Conservation (phyloP, 2,113 vertebrate species). For the Neotragus pygmaeus region DNA sequence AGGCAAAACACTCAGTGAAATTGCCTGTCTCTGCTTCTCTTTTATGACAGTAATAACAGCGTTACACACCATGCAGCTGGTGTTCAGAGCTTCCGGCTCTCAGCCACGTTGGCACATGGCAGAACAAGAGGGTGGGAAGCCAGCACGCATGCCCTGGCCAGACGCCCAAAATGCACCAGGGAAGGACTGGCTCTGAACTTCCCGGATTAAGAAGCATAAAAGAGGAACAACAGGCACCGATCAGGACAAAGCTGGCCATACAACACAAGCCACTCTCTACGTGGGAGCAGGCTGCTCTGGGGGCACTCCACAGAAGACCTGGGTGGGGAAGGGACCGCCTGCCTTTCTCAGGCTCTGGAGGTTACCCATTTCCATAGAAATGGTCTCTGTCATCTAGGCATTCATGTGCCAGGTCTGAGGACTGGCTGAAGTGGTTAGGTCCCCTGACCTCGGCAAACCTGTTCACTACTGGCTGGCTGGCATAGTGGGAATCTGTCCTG, state of each 20-base stretch:
- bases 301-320: neutral
- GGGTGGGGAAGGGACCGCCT: rapidly evolving
- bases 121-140: neutral
- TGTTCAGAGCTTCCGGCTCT: neutral
- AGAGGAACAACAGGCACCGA: neutral
- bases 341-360: too few relatives aligned
- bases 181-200: neutral
- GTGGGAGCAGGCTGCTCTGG: neutral
- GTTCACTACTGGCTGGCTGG: neutral
- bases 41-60: neutral
- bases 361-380: neutral
- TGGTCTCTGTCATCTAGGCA: neutral
- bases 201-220: neutral
- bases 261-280: neutral
- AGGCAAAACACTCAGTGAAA: slow-evolving; percentile 18
- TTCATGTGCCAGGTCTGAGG: neutral
- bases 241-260: neutral
- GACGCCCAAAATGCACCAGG: neutral
- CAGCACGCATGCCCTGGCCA: neutral
- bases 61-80: neutral
- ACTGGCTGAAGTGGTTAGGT: neutral
- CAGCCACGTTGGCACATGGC: neutral
- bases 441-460: too few relatives aligned
- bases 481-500: neutral
- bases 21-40: slow-evolving; percentile 1